These are phyloP conservation scores for Hetaerina americana DNA, from an alignment of 1,140 invertebrate genomes.

Conservation along the genomic window DNA sequence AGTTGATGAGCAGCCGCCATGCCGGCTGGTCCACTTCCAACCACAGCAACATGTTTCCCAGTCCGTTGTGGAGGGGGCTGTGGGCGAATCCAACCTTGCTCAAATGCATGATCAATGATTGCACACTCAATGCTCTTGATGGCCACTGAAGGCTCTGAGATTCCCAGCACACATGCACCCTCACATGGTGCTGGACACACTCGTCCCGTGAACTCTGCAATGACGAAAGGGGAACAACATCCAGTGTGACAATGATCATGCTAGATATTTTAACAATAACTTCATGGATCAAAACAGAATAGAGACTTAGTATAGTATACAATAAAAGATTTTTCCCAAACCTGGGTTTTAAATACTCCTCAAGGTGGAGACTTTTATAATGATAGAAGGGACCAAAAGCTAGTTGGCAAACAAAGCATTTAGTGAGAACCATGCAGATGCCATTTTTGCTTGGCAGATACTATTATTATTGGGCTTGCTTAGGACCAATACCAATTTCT, in stretches of 20 bases:
- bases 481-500: too few relatives aligned
- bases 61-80: slow-evolving; percentile 58
- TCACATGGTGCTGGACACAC: slow-evolving; percentile 98
- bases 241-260: not conserved
- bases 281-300: not conserved
- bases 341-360: too few relatives aligned
- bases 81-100: slow-evolving; percentile 88
- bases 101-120: slow-evolving; percentile 97
- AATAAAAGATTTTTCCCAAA: not conserved
- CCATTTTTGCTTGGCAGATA: too few relatives aligned
- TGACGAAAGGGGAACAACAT: too few relatives aligned
- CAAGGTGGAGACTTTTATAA: too few relatives aligned
- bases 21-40: slow-evolving; percentile 91
- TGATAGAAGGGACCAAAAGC: too few relatives aligned
- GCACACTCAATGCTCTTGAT: slow-evolving; percentile 99
- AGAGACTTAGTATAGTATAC: too few relatives aligned
- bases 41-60: slow-evolving; percentile 78
- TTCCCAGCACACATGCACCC: slow-evolving; percentile 93
- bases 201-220: slow-evolving; percentile 89
- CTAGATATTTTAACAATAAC: not conserved
- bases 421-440: too few relatives aligned
- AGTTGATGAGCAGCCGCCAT: slow-evolving; percentile 94
- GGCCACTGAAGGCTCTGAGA: slow-evolving; percentile 90
- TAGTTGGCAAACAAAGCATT: too few relatives aligned
- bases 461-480: too few relatives aligned